Evolutionary conservation across 2,797 vertebrate genomes (phyloP), one percentile per base, ranked within the genome.

Genomic region (Gadopsis bispinosus): DNA sequence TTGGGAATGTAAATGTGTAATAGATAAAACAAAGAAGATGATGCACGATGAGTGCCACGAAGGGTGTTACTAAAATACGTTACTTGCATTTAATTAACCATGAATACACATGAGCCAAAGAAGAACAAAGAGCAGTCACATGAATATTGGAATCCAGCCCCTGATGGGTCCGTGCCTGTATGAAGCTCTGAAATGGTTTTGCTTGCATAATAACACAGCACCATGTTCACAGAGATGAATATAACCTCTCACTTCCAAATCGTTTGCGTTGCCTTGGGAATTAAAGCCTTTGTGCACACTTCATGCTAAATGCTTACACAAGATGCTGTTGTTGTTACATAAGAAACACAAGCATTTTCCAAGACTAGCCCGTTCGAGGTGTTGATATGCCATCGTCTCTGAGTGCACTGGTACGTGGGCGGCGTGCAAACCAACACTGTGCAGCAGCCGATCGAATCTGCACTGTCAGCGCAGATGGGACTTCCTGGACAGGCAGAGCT

Each of bases 381-480:
- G 83, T 76, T 75, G 77, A 79, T 77, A 51, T 63, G 55, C 61
- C 73, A 20, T 64, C 17, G 43, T 64, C 72, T 88, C 68, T 33
- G 63, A 85, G 77, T 59, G 41, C 62, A 67, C 35, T 5, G 19
- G 55, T 64, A 67, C 54, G 83, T 87, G 86, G 83, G 87, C 3
- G 65, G 86, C 4, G 70, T 86, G 81, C 59, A 87, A 81, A 86
- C 62, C 41, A 22, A 63, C 50, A 66, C 69, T n/a, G 69, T 22
- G 69, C 68, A 33, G 64, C 84, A 83, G 69, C 80, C 53, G 55
- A 80, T 87, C 75, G 47, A 88, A 92, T 81, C 56, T 85, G 81
- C 88, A 6, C 76, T 77, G 81, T 92, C 88, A 88, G 90, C 87
- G 73, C 88, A 73, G 76, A 77, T 86, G 85, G 88, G 87, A 83